Percentiles rank a stretch among this genome's conserved stretches.
Evolutionary conservation across 2,888 invertebrate species (phyloP).

Genomic region (Trachelus iudaicus): DNA sequence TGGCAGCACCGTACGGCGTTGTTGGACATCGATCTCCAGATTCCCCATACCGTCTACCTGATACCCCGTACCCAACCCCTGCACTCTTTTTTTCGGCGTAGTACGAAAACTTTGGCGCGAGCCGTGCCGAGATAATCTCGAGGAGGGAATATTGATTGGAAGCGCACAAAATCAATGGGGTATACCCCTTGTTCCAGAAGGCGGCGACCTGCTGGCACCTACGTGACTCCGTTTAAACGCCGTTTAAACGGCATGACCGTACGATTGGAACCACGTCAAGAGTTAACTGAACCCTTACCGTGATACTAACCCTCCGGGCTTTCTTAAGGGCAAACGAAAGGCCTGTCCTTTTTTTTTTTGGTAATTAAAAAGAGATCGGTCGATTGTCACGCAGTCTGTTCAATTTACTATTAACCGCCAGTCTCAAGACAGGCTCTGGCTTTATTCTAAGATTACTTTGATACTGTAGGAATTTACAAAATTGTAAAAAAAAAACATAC

Average conservation of each 20-base stretch:
- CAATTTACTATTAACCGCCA: neutral
- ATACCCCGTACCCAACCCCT: conserved; percentile 5
- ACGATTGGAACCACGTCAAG: neutral
- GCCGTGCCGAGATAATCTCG: conserved; percentile 29
- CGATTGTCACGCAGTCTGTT: neutral
- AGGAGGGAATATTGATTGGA: conserved; percentile 38
- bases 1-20: conserved; percentile 52
- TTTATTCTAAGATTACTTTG: neutral
- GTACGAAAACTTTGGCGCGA: conserved; percentile 51
- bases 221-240: neutral
- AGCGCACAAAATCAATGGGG: conserved; percentile 38
- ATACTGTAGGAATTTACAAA: too few relatives aligned
- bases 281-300: neutral
- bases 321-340: neutral
- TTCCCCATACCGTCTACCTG: conserved; percentile 17
- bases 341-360: neutral
- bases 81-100: conserved; percentile 28
- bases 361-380: neutral
- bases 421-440: neutral
- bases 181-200: neutral
- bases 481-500: too few relatives aligned
- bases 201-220: neutral
- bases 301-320: neutral
- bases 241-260: neutral
- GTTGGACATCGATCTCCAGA: conserved; percentile 49